A percentile compares a stretch with the other conserved stretches of the same genome.
These are phyloP conservation scores for Labeo calbasu DNA, from an alignment of 2,797 vertebrate species.

Conservation along the genomic window DNA sequence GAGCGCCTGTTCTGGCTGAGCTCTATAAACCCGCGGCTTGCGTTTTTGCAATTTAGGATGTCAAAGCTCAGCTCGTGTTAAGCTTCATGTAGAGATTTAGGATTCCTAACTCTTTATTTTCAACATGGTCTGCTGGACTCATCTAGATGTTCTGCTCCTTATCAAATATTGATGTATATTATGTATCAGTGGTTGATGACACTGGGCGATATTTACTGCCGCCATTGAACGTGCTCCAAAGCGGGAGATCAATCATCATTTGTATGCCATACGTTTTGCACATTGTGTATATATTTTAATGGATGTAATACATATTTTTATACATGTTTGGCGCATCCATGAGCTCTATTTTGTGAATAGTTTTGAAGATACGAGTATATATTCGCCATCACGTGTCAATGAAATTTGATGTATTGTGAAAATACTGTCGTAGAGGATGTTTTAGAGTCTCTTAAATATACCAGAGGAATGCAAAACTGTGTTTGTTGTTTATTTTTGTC, in stretches of 20 bases:
- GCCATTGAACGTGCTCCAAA: constrained; percentile 43
- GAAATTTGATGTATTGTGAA: constrained; percentile 83
- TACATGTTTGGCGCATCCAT: constrained; percentile 94
- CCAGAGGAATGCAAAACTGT: constrained; percentile 51
- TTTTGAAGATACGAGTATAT: constrained; percentile 86
- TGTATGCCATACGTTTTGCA: constrained; percentile 96
- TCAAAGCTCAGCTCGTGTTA: constrained; percentile 22
- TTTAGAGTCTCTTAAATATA: constrained; percentile 59
- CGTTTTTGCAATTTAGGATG: constrained; percentile 6
- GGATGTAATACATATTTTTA: constrained; percentile 95
- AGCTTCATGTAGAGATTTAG: constrained; percentile 17
- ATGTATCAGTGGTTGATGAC: constrained; percentile 46
- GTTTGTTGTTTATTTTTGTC: constrained; percentile 25
- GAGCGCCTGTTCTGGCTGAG: constrained; percentile 4
- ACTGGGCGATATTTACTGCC: constrained; percentile 48
- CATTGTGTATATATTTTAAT: constrained; percentile 96
- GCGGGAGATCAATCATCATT: constrained; percentile 75
- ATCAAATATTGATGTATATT: constrained; percentile 49
- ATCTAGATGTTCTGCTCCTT: constrained; percentile 47
- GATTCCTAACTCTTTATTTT: background rate
- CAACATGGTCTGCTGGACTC: background rate
- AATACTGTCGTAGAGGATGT: constrained; percentile 56
- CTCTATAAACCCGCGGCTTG: background rate
- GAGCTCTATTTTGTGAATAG: constrained; percentile 96
- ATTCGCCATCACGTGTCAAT: constrained; percentile 91